Percentiles rank a stretch among this genome's conserved stretches.
Conservation (phyloP, 2,797 vertebrate species). For the Salmo trutta region DNA sequence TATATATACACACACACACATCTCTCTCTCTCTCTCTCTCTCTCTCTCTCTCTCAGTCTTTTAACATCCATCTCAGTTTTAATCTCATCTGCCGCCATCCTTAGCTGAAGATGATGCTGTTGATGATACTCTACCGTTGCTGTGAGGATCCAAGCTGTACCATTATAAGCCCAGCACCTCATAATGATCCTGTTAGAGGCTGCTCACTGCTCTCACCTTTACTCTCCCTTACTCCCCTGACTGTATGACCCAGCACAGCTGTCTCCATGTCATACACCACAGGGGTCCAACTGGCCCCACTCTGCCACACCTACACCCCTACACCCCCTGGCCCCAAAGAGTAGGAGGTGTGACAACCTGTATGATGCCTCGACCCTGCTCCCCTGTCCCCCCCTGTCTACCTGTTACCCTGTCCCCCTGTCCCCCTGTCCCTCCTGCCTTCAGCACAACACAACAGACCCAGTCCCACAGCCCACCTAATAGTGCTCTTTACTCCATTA, state of each 20-base stretch:
- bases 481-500: neutral
- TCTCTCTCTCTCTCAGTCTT: neutral
- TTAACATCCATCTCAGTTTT: neutral
- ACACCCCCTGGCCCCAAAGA: neutral
- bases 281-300: neutral
- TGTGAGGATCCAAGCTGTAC: neutral
- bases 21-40: neutral
- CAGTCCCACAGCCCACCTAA: neutral
- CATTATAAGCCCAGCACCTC: neutral
- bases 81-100: neutral
- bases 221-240: neutral
- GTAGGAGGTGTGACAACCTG: neutral
- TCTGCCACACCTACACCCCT: neutral
- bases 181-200: neutral
- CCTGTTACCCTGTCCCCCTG: neutral
- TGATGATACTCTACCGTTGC: neutral
- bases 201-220: neutral
- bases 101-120: neutral
- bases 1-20: too few species aligned
- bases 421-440: neutral
- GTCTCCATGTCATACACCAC: neutral
- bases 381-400: neutral
- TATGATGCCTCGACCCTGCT: too few species aligned
- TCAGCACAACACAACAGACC: too few species aligned
- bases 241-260: neutral